phyloP scores from a whole-genome alignment of 2,888 invertebrate genomes.

The Congeria kusceri region DNA sequence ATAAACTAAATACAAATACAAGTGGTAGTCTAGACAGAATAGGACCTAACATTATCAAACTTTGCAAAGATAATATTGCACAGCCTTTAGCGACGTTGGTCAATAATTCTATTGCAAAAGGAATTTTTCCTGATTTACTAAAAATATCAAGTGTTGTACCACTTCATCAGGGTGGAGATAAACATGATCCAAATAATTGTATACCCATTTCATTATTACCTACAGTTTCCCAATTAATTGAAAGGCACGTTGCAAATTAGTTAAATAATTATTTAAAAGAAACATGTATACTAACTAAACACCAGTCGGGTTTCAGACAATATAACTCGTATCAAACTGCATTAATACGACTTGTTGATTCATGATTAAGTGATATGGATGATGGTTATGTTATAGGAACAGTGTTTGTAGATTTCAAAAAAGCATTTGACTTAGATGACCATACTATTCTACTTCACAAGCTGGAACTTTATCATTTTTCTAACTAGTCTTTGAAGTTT shows the following conservation, averaged over 20 bases:
- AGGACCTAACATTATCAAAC: not conserved
- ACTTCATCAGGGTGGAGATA: too few relatives aligned
- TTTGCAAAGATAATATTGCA: not conserved
- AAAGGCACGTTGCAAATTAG: not conserved
- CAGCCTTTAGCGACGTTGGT: not conserved
- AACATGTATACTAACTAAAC: not conserved
- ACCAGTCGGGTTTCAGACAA: not conserved
- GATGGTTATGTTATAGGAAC: too few relatives aligned
- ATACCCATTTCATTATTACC: too few relatives aligned
- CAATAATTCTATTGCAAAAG: not conserved
- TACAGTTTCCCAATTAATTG: too few relatives aligned
- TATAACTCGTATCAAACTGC: not conserved
- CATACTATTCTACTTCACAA: not conserved
- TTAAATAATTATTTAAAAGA: not conserved
- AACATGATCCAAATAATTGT: too few relatives aligned
- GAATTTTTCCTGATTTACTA: not conserved
- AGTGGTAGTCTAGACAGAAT: not conserved
- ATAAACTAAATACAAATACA: too few relatives aligned
- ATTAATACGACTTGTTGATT: too few relatives aligned
- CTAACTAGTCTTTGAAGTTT: too few relatives aligned
- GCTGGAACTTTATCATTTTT: too few relatives aligned
- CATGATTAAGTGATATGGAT: too few relatives aligned
- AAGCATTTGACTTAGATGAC: slow-evolving; percentile 1
- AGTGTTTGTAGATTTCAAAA: not conserved
- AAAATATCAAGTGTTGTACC: not conserved